These are phyloP conservation scores for Drosophila eugracilis DNA, from an alignment of 1,140 invertebrate species.

Conservation along the genomic window DNA sequence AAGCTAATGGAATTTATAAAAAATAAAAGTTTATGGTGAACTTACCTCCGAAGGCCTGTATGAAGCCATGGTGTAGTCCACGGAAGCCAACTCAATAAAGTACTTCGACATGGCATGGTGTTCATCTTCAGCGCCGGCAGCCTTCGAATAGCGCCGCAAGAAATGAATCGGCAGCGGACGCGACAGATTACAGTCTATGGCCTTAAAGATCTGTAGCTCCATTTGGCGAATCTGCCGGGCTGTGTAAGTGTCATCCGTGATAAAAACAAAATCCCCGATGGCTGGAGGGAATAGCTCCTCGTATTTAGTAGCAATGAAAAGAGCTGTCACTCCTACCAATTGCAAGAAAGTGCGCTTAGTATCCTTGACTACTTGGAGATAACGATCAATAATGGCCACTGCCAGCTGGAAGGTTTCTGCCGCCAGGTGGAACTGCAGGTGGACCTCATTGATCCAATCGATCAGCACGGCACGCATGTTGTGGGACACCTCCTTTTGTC, in stretches of 20 bases:
- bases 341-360: slow-evolving; percentile 90
- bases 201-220: slow-evolving; percentile 92
- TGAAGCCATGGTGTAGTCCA: slow-evolving; percentile 93
- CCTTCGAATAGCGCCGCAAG: slow-evolving; percentile 89
- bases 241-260: slow-evolving; percentile 95
- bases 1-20: too few species aligned
- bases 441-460: slow-evolving; percentile 98
- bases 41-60: slow-evolving; percentile 90
- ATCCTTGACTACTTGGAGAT: slow-evolving; percentile 90
- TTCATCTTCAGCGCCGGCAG: slow-evolving; percentile 87
- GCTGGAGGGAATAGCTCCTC: slow-evolving; percentile 97
- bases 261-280: slow-evolving; percentile 95
- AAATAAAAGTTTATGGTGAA: background rate
- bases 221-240: slow-evolving; percentile 92
- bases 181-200: slow-evolving; percentile 92
- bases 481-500: slow-evolving; percentile 87
- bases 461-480: slow-evolving; percentile 95
- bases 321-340: slow-evolving; percentile 95
- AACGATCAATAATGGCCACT: slow-evolving; percentile 95
- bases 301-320: slow-evolving; percentile 97
- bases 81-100: slow-evolving; percentile 93
- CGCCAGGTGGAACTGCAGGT: slow-evolving; percentile 93
- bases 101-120: slow-evolving; percentile 97
- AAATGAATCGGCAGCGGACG: slow-evolving; percentile 95
- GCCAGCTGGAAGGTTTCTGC: slow-evolving; percentile 96